A percentile compares a stretch with the other conserved stretches of the same genome.
These are phyloP conservation scores for Apoda limacodes DNA, from an alignment of 2,888 invertebrate genomes.

Conservation along the genomic window DNA sequence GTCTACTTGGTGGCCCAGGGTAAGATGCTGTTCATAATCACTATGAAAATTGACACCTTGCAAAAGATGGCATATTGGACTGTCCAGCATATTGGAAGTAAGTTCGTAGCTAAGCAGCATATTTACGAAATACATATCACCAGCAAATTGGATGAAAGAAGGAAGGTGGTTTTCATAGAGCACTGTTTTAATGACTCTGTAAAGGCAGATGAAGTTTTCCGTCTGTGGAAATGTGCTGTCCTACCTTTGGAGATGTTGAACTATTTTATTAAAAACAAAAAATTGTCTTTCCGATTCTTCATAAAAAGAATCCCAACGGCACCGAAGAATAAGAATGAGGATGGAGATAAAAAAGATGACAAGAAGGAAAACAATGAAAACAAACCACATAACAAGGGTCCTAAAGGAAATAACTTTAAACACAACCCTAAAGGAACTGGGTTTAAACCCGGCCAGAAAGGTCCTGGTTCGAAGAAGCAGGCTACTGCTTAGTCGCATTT, in stretches of 20 bases:
- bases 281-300: constrained; percentile 39
- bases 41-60: constrained; percentile 44
- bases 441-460: constrained; percentile 26
- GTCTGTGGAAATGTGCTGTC: constrained; percentile 41
- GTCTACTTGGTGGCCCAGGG: constrained; percentile 38
- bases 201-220: constrained; percentile 47
- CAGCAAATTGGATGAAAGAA: constrained; percentile 39
- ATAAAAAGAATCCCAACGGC: constrained; percentile 33
- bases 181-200: constrained; percentile 49
- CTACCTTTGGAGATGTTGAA: constrained; percentile 37
- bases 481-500: too few relatives aligned
- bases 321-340: constrained; percentile 22
- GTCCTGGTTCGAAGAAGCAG: constrained; percentile 10
- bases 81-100: constrained; percentile 49
- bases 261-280: constrained; percentile 41
- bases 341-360: constrained; percentile 22
- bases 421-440: too few relatives aligned
- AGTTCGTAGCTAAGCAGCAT: constrained; percentile 39
- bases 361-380: too few relatives aligned
- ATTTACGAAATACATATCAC: constrained; percentile 48
- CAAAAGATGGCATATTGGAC: constrained; percentile 51
- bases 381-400: constrained; percentile 19
- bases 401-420: too few relatives aligned
- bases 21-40: constrained; percentile 44
- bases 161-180: constrained; percentile 43